These are phyloP conservation scores for Cerceris rybyensis DNA, from an alignment of 2,888 invertebrate genomes.

Conservation along the genomic window DNA sequence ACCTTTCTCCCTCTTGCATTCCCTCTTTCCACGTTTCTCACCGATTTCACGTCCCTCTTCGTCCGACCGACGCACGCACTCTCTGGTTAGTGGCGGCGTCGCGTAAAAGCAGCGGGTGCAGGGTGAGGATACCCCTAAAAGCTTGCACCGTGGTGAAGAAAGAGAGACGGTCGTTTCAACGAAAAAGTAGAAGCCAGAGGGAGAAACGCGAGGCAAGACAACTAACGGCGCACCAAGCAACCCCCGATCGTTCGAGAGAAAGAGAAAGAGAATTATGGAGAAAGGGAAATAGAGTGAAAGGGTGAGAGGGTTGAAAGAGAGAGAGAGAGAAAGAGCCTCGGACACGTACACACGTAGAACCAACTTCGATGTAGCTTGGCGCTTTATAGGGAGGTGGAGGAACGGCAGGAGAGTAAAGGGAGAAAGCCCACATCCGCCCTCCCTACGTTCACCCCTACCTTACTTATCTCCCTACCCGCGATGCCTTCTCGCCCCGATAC, in stretches of 20 bases:
- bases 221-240: slow-evolving; percentile 63
- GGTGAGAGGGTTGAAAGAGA: neutral
- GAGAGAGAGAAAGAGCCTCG: too few relatives aligned
- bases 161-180: slow-evolving; percentile 51
- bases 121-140: slow-evolving; percentile 62
- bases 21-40: slow-evolving; percentile 22
- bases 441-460: slow-evolving; percentile 66
- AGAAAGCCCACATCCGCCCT: slow-evolving; percentile 55
- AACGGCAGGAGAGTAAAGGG: neutral
- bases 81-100: slow-evolving; percentile 57
- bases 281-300: slow-evolving; percentile 23
- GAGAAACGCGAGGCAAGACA: slow-evolving; percentile 55
- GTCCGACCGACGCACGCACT: slow-evolving; percentile 48
- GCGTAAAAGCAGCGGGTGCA: slow-evolving; percentile 62
- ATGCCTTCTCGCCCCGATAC: slow-evolving; percentile 62
- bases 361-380: slow-evolving; percentile 15
- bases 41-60: slow-evolving; percentile 45
- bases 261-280: slow-evolving; percentile 14
- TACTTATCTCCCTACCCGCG: slow-evolving; percentile 71
- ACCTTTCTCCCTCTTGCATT: slow-evolving; percentile 9
- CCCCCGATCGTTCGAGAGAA: slow-evolving; percentile 41
- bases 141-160: slow-evolving; percentile 59
- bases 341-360: too few relatives aligned
- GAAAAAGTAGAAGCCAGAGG: slow-evolving; percentile 51
- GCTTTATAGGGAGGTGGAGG: slow-evolving; percentile 36